phyloP scores from a whole-genome alignment of 2,888 invertebrate species.

The Hypomecis atomaria region DNA sequence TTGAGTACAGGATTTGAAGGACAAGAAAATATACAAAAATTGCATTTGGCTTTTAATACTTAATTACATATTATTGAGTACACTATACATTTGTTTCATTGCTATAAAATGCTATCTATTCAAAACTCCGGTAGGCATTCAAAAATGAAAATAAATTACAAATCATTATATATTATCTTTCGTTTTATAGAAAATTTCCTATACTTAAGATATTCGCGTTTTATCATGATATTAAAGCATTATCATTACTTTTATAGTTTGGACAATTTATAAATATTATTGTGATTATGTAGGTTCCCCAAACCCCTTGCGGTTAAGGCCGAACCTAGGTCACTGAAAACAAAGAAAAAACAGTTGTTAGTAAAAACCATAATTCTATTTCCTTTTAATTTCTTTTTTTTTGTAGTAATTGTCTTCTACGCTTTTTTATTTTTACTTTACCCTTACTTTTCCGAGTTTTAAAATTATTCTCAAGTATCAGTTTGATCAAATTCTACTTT shows the following conservation, averaged over 20 bases:
- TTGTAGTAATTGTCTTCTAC: too few species aligned
- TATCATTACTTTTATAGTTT: constrained; percentile 83
- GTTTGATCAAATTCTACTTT: too few species aligned
- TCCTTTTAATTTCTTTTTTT: too few species aligned
- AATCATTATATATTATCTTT: constrained; percentile 72
- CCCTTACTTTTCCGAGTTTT: too few species aligned
- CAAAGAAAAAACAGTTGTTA: constrained; percentile 38
- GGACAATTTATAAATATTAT: constrained; percentile 78
- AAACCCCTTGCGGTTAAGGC: constrained; percentile 51
- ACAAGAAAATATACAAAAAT: constrained; percentile 61
- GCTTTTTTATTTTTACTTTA: too few species aligned
- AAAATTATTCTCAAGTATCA: too few species aligned
- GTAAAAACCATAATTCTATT: constrained; percentile 4
- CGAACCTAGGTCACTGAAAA: constrained; percentile 77
- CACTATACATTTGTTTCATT: constrained; percentile 84
- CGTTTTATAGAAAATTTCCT: constrained; percentile 83
- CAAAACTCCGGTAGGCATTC: constrained; percentile 83
- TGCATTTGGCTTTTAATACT: constrained; percentile 84
- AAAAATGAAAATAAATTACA: constrained; percentile 79
- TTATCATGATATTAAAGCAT: constrained; percentile 85
- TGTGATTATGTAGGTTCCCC: constrained; percentile 72
- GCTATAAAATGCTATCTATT: constrained; percentile 85
- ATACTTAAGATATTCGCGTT: constrained; percentile 81
- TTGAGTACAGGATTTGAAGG: constrained; percentile 38
- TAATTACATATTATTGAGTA: constrained; percentile 84